Conservation (phyloP, 2,888 invertebrate species). For the Ectobius pallidus region DNA sequence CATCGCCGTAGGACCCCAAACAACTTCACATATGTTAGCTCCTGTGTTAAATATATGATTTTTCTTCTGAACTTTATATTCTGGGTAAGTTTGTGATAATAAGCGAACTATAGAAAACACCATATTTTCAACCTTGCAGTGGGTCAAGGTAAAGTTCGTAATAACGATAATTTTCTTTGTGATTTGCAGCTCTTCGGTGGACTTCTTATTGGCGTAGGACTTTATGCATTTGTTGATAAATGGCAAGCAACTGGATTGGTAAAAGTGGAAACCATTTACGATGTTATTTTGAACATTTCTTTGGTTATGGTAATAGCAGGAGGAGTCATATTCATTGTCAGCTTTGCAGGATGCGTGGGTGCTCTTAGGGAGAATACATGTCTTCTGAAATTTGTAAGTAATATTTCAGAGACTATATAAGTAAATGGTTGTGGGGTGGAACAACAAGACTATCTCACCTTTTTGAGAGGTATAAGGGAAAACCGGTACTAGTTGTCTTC, state of each 20-base stretch:
- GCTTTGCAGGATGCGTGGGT: conserved; percentile 92
- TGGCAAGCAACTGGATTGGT: conserved; percentile 87
- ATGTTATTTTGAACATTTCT: conserved; percentile 88
- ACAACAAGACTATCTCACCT: neutral
- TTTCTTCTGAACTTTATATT: conserved; percentile 88
- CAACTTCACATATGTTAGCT: conserved; percentile 82
- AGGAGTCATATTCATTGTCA: conserved; percentile 89
- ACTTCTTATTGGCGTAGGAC: conserved; percentile 81
- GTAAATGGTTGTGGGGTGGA: too few species aligned
- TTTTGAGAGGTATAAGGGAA: neutral
- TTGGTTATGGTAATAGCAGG: conserved; percentile 89
- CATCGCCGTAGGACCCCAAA: conserved; percentile 65
- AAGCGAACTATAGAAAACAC: too few species aligned
- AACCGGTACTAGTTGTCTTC: neutral
- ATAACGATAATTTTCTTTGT: neutral
- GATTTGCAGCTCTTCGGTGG: conserved; percentile 84
- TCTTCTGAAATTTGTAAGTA: conserved; percentile 86
- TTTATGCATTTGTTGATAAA: conserved; percentile 93
- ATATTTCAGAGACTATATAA: too few species aligned
- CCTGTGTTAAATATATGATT: conserved; percentile 88
- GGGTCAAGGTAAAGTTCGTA: neutral
- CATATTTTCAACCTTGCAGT: too few species aligned
- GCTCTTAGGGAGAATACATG: conserved; percentile 91
- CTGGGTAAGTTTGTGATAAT: conserved; percentile 72
- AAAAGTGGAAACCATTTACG: conserved; percentile 85